Conservation (phyloP, 2,888 invertebrate genomes). For the Galeopsomyia nigrocyanea region DNA sequence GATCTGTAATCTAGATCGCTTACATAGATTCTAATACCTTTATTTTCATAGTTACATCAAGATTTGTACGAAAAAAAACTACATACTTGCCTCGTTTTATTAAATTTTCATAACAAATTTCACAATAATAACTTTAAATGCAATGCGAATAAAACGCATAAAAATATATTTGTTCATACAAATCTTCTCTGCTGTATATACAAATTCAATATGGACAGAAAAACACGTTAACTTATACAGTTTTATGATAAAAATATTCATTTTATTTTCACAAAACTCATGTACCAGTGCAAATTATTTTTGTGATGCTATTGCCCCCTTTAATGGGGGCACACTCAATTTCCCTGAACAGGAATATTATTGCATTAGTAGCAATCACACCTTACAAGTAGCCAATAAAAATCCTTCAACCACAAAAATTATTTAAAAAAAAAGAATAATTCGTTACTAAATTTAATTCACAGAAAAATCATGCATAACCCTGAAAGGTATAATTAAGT, state of each 20-base stretch:
- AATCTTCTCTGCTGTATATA: conserved; percentile 39
- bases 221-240: conserved; percentile 22
- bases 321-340: conserved; percentile 17
- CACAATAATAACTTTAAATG: too few species aligned
- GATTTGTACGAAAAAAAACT: conserved; percentile 32
- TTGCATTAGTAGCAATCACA: conserved; percentile 24
- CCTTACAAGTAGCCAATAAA: conserved; percentile 47
- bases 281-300: conserved; percentile 42
- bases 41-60: conserved; percentile 1
- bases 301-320: conserved; percentile 22
- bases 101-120: too few species aligned
- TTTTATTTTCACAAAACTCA: conserved; percentile 38
- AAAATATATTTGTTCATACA: conserved; percentile 23
- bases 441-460: conserved; percentile 25
- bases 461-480: conserved; percentile 16
- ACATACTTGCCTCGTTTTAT: neutral
- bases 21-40: too few species aligned
- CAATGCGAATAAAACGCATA: conserved; percentile 9
- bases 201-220: conserved; percentile 28
- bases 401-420: conserved; percentile 32
- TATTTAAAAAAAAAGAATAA: conserved; percentile 30
- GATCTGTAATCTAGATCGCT: too few species aligned
- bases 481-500: conserved; percentile 19
- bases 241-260: conserved; percentile 45
- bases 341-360: conserved; percentile 26